These are phyloP conservation scores for Crax fasciolata DNA, from an alignment of 2,797 vertebrate genomes.

Conservation along the genomic window DNA sequence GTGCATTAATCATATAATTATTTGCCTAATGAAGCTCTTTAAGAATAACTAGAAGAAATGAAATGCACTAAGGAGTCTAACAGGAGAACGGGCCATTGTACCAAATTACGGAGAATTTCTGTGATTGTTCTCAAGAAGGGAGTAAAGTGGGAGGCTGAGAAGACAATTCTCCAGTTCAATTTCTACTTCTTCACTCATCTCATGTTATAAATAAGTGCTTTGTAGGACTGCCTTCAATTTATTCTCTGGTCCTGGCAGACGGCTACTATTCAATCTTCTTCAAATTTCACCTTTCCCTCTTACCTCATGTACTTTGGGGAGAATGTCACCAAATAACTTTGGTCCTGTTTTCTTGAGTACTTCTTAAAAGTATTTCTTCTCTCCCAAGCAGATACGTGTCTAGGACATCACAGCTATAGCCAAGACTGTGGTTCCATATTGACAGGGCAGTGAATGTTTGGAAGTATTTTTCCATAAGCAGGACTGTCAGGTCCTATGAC, in stretches of 20 bases:
- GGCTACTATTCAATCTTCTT: not conserved
- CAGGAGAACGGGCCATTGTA: not conserved
- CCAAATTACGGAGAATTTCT: slow-evolving; percentile 53
- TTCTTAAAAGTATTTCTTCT: not conserved
- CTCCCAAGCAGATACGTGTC: not conserved
- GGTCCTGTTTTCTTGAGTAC: not conserved
- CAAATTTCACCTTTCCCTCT: not conserved
- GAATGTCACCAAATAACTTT: not conserved
- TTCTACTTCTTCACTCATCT: slow-evolving; percentile 51
- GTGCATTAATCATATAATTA: slow-evolving; percentile 49
- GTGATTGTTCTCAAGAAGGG: slow-evolving; percentile 49
- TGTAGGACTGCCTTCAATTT: slow-evolving; percentile 1
- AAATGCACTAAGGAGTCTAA: slow-evolving; percentile 33
- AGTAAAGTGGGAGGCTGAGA: slow-evolving; percentile 47
- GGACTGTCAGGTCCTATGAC: not conserved
- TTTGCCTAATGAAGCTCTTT: slow-evolving; percentile 57
- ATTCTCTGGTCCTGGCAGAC: not conserved
- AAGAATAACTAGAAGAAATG: slow-evolving; percentile 44
- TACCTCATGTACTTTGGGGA: not conserved
- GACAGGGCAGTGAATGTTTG: too few relatives aligned
- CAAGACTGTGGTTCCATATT: not conserved
- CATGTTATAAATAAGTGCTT: not conserved
- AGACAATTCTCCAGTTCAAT: slow-evolving; percentile 44
- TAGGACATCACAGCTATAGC: not conserved
- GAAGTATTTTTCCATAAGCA: not conserved